phyloP scores from a whole-genome alignment of 2,113 vertebrate genomes.

The Rhinolophus sinicus region DNA sequence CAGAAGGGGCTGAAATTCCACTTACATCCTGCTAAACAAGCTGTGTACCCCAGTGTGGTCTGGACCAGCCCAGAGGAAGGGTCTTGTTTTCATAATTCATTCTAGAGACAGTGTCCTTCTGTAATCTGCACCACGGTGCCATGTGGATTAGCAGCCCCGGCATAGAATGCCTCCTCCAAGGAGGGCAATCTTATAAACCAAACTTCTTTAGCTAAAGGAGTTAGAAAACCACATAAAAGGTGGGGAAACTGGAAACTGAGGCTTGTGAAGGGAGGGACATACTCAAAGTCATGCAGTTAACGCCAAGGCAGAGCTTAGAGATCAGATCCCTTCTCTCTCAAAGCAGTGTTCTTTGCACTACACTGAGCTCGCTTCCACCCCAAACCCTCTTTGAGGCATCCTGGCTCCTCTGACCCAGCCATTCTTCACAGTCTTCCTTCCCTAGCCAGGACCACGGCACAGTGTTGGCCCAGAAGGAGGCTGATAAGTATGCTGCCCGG shows the following conservation, averaged over 20 bases:
- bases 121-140: neutral
- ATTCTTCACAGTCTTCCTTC: neutral
- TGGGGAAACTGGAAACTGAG: neutral
- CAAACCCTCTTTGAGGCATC: neutral
- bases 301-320: neutral
- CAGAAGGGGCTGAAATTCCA: neutral
- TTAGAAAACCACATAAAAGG: slow-evolving; percentile 8
- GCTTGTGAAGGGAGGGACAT: neutral
- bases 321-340: neutral
- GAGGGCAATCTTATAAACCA: neutral
- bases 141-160: neutral
- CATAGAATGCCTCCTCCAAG: neutral
- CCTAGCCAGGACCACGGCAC: neutral
- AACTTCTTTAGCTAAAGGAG: neutral
- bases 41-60: neutral
- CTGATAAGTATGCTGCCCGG: neutral
- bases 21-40: neutral
- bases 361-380: neutral
- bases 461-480: neutral
- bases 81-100: neutral
- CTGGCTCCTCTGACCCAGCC: neutral
- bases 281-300: neutral
- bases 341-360: neutral
- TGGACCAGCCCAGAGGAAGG: neutral
- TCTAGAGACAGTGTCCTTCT: neutral